These are phyloP conservation scores for Melospiza melodia DNA, from an alignment of 2,113 vertebrate species.

Conservation along the genomic window DNA sequence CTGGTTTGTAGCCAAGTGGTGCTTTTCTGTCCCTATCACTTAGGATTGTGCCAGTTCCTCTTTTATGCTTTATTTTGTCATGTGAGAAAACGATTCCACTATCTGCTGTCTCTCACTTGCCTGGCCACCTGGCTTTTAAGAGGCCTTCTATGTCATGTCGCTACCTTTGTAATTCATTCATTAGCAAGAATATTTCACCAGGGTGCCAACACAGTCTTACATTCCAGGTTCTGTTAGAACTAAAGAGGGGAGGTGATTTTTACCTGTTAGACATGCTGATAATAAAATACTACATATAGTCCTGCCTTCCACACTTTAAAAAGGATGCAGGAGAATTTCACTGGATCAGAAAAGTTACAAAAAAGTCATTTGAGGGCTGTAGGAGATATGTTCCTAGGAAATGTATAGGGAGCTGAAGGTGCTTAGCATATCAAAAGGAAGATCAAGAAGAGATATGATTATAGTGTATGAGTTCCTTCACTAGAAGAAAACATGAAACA, in stretches of 20 bases:
- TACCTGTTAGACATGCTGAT: constrained; percentile 60
- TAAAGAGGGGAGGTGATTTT: constrained; percentile 63
- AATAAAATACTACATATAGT: constrained; percentile 62
- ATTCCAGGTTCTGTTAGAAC: constrained; percentile 64
- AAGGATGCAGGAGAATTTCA: constrained; percentile 54
- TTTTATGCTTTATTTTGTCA: constrained; percentile 67
- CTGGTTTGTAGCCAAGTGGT: constrained; percentile 68
- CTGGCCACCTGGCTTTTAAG: constrained; percentile 65
- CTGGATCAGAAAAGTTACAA: constrained; percentile 67
- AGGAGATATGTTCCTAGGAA: constrained; percentile 44
- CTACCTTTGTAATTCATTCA: constrained; percentile 65
- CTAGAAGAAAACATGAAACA: constrained; percentile 18
- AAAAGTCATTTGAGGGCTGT: constrained; percentile 65
- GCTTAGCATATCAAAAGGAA: constrained; percentile 61
- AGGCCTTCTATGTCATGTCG: constrained; percentile 54
- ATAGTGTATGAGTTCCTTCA: constrained; percentile 31
- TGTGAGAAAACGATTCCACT: constrained; percentile 62
- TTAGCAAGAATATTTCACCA: constrained; percentile 67
- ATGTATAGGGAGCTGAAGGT: constrained; percentile 39
- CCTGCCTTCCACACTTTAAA: constrained; percentile 51
- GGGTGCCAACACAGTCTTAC: constrained; percentile 56
- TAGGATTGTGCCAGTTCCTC: constrained; percentile 67
- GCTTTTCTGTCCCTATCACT: constrained; percentile 71
- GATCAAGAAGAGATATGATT: constrained; percentile 56
- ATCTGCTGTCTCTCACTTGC: constrained; percentile 64